Evolutionary conservation across 1,140 invertebrate species (phyloP).

Genomic region (Gonatopus flavifemur): DNA sequence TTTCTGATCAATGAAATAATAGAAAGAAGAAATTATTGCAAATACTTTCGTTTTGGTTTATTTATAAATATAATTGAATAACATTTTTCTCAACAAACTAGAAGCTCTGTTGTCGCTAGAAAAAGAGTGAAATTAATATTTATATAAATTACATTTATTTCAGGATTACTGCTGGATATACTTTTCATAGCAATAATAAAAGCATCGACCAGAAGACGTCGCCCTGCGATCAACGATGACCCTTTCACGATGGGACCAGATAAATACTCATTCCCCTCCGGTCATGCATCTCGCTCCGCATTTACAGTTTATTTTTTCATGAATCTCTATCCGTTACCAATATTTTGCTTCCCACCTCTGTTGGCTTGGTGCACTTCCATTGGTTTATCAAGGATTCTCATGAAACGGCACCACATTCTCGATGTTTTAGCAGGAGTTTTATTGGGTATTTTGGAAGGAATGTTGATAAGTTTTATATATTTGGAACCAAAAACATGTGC

Average conservation of each 20-base stretch:
- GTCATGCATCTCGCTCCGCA: slow-evolving; percentile 86
- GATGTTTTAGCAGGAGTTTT: slow-evolving; percentile 79
- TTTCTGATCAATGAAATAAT: too few species aligned
- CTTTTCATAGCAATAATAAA: slow-evolving; percentile 81
- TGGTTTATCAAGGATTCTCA: slow-evolving; percentile 75
- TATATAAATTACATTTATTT: slow-evolving; percentile 43
- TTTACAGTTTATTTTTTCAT: slow-evolving; percentile 75
- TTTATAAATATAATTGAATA: background rate
- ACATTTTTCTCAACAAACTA: background rate
- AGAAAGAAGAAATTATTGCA: too few species aligned
- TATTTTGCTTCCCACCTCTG: slow-evolving; percentile 65
- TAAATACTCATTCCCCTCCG: slow-evolving; percentile 94
- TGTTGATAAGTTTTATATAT: slow-evolving; percentile 70
- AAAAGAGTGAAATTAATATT: too few species aligned
- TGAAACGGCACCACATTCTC: slow-evolving; percentile 83
- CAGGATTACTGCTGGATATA: slow-evolving; percentile 86
- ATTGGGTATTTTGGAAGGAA: slow-evolving; percentile 75
- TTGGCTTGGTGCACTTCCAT: slow-evolving; percentile 76
- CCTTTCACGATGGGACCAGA: slow-evolving; percentile 68
- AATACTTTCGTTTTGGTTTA: background rate
- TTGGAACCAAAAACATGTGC: slow-evolving; percentile 60
- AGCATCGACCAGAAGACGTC: slow-evolving; percentile 72
- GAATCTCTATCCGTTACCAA: slow-evolving; percentile 63
- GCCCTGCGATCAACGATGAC: slow-evolving; percentile 75
- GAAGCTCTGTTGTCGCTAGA: too few species aligned